Conservation (phyloP, 2,797 vertebrate genomes). For the Myotis vivesi region DNA sequence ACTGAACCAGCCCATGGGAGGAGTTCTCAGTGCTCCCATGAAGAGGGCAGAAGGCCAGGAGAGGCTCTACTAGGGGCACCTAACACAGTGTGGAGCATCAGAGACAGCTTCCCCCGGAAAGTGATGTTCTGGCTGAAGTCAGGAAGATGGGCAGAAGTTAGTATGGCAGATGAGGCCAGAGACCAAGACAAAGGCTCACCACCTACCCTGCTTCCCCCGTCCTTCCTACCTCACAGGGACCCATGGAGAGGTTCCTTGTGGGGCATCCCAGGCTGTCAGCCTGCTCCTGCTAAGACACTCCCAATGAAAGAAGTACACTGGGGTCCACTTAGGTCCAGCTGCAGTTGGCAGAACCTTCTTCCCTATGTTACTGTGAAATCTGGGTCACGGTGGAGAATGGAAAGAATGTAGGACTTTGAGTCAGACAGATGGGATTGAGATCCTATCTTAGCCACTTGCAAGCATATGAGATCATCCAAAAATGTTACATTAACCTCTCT, state of each 20-base stretch:
- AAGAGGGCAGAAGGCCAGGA: neutral
- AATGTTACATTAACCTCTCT: neutral
- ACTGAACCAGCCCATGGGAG: neutral
- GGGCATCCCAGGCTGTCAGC: neutral
- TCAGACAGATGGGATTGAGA: neutral
- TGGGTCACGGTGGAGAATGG: neutral
- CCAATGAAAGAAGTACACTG: neutral
- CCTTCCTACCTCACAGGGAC: neutral
- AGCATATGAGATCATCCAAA: neutral
- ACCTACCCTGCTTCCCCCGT: no score
- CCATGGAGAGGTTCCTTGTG: neutral
- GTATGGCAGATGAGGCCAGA: neutral
- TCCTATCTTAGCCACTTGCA: neutral
- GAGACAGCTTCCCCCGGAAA: neutral
- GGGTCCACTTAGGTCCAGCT: neutral
- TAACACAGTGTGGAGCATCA: neutral
- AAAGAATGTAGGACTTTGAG: neutral
- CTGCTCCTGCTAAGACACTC: neutral
- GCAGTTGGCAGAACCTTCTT: neutral
- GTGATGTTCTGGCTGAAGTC: neutral
- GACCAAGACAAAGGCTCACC: neutral
- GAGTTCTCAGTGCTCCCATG: neutral
- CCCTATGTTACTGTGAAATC: neutral
- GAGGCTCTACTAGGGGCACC: neutral
- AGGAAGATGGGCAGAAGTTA: neutral